These are phyloP conservation scores for Brienomyrus longianalis DNA, from an alignment of 2,113 vertebrate species.

Conservation along the genomic window DNA sequence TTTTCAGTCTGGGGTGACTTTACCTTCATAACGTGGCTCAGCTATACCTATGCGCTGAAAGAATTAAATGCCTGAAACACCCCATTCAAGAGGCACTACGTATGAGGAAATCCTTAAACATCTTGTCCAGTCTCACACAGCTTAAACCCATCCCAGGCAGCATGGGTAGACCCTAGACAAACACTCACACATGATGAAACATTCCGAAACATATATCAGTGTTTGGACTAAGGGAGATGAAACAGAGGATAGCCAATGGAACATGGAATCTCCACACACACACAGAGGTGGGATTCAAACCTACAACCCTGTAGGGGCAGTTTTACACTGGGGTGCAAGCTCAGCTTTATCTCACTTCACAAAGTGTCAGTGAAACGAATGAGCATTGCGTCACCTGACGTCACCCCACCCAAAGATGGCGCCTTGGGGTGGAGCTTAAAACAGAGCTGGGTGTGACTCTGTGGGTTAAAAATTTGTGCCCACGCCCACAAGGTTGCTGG, in stretches of 20 bases:
- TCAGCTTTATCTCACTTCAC: neutral
- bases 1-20: no score
- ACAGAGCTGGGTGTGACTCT: neutral
- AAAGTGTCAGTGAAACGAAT: neutral
- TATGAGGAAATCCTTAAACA: neutral
- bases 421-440: neutral
- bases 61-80: no score
- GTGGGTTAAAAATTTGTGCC: neutral
- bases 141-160: neutral
- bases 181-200: neutral
- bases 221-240: no score
- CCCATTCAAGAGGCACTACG: neutral
- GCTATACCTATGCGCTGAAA: no score
- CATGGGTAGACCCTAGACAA: neutral
- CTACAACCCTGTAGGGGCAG: no score
- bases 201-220: no score
- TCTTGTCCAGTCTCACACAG: neutral
- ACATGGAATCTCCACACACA: no score
- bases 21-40: no score
- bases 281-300: no score
- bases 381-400: neutral
- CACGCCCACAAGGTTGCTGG: neutral
- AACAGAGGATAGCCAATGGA: no score
- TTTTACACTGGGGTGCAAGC: neutral
- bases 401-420: neutral